These are phyloP conservation scores for Rhynchotus rufescens DNA, from an alignment of 2,797 vertebrate genomes.

Conservation along the genomic window DNA sequence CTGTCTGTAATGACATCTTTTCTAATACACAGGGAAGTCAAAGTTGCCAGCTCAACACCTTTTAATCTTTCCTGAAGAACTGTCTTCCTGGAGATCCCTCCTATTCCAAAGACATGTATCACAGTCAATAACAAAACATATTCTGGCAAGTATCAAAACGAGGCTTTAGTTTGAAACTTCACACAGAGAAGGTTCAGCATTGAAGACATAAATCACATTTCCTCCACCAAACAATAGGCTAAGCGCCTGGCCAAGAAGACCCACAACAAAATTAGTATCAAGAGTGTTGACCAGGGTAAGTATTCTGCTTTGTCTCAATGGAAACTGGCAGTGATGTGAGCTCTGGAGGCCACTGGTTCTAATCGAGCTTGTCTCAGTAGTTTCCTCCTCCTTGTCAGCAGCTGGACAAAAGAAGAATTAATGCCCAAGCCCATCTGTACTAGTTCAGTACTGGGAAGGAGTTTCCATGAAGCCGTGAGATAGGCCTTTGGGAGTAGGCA, in stretches of 20 bases:
- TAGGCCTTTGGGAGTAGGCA: conserved; percentile 33
- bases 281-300: conserved; percentile 21
- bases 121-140: not conserved
- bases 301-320: conserved; percentile 24
- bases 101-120: not conserved
- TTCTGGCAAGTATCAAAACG: not conserved
- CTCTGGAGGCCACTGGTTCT: conserved; percentile 27
- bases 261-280: not conserved
- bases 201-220: not conserved
- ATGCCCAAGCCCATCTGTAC: conserved; percentile 33
- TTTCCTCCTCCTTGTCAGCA: conserved; percentile 44
- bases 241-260: conserved; percentile 5
- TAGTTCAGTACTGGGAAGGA: conserved; percentile 15
- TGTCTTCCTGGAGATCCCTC: not conserved
- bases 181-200: not conserved
- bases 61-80: not conserved
- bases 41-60: not conserved
- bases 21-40: not conserved
- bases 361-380: conserved; percentile 22
- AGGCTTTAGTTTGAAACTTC: not conserved
- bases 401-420: conserved; percentile 54
- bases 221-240: conserved; percentile 11
- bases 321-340: conserved; percentile 5
- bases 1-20: not conserved
- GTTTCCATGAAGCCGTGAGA: conserved; percentile 35